Evolutionary conservation across 2,888 invertebrate genomes (phyloP), one percentile per base, ranked within the genome.

Genomic region (Trissoscelio sp.): DNA sequence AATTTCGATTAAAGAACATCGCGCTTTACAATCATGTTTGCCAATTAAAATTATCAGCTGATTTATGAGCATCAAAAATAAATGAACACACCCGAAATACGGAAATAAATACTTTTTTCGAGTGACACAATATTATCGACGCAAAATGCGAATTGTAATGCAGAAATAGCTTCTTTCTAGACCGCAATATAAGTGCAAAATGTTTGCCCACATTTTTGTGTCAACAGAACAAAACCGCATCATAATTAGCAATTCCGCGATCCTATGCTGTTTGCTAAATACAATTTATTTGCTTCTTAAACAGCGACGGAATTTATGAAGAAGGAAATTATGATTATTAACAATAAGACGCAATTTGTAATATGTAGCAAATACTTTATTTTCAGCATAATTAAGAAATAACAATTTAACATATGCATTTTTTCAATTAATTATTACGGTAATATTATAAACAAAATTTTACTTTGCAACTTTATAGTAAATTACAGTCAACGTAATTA

Each of bases 281-380:
- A 66, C 37, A 51, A 66, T 66, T 66, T 51, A 66, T 66, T 66
- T 51, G 20, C 64, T 37, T 66, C 64, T 66, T 66, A 48, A 66
- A 51, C 37, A 39, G 51, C 0, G 11, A 6, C 24, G 18, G 12
- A 66, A 66, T 48, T 62, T 42, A 24, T 18, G 34, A 9, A 46
- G 37, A 37, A 66, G n/a, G 37, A 22, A 48, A 66, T 66, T 66
- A 62, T 18, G 48, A 46, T 62, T 46, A 62, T 12, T 14, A 62
- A 34, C 34, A 55, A 28, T 22, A n/a, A 46, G 20, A 20, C 6
- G 42, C 6, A 18, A 44, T 18, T 44, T 39, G 14, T 39, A 34
- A n/a, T n/a, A n/a, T n/a, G n/a, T n/a, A n/a, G n/a, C n/a, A n/a
- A n/a, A n/a, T n/a, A n/a, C n/a, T n/a, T n/a, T n/a, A n/a, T n/a